Evolutionary conservation across 2,888 invertebrate genomes (phyloP).

Genomic region (Pollenia labialis): DNA sequence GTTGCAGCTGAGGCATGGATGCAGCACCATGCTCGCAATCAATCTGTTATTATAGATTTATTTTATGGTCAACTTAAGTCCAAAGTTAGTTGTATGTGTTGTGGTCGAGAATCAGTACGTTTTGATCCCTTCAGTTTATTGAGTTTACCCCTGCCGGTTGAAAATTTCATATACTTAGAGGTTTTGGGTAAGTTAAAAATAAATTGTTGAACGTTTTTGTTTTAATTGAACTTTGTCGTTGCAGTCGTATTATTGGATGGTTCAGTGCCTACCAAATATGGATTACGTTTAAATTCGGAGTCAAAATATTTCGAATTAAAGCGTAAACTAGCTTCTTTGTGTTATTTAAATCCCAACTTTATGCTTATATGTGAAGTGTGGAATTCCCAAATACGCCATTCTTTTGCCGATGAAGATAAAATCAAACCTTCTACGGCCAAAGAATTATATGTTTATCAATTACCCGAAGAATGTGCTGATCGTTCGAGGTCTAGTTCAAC

Average conservation of each 20-base stretch:
- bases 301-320: slow-evolving; percentile 92
- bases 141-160: slow-evolving; percentile 95
- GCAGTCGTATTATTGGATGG: slow-evolving; percentile 92
- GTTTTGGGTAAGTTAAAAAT: slow-evolving; percentile 86
- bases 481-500: slow-evolving; percentile 82
- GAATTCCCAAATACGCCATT: slow-evolving; percentile 88
- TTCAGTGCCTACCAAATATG: slow-evolving; percentile 92
- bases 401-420: slow-evolving; percentile 85
- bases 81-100: slow-evolving; percentile 91
- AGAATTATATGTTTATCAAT: slow-evolving; percentile 89
- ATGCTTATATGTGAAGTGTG: slow-evolving; percentile 90
- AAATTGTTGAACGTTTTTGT: neutral
- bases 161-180: slow-evolving; percentile 91
- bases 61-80: slow-evolving; percentile 97
- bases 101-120: slow-evolving; percentile 92
- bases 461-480: slow-evolving; percentile 85
- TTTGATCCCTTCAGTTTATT: slow-evolving; percentile 97
- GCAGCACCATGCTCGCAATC: slow-evolving; percentile 91
- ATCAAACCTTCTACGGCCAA: slow-evolving; percentile 85
- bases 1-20: slow-evolving; percentile 92
- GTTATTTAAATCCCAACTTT: slow-evolving; percentile 86
- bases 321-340: slow-evolving; percentile 87
- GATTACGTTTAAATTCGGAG: slow-evolving; percentile 92
- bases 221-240: slow-evolving; percentile 67
- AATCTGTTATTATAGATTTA: slow-evolving; percentile 94